Percentiles rank a stretch among this genome's conserved stretches.
These are phyloP conservation scores for Apamea epomidion DNA, from an alignment of 2,888 invertebrate species.

Conservation along the genomic window DNA sequence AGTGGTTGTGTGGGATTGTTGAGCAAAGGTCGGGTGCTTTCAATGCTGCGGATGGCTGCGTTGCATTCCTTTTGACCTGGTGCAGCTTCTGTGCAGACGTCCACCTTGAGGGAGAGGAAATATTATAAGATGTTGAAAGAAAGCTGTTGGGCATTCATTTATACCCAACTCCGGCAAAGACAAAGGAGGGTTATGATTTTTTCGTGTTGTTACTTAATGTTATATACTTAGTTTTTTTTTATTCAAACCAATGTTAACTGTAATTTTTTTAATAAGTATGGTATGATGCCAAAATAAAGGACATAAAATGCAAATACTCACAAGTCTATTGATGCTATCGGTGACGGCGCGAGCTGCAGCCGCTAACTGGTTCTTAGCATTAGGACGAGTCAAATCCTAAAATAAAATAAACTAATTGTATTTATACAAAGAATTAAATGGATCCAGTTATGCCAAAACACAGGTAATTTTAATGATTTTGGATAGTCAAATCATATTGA, in stretches of 20 bases:
- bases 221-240: too few relatives aligned
- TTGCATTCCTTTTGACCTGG: conserved; percentile 99
- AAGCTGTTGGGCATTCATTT: too few relatives aligned
- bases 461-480: too few relatives aligned
- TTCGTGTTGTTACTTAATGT: too few relatives aligned
- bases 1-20: conserved; percentile 97
- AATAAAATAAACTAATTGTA: too few relatives aligned
- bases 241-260: too few relatives aligned
- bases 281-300: background rate
- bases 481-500: too few relatives aligned
- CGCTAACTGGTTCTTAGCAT: conserved; percentile 96
- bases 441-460: too few relatives aligned
- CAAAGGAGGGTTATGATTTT: too few relatives aligned
- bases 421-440: too few relatives aligned
- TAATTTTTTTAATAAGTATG: too few relatives aligned
- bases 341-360: conserved; percentile 97
- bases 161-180: too few relatives aligned
- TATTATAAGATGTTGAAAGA: background rate
- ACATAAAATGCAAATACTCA: conserved; percentile 74
- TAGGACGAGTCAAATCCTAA: conserved; percentile 95
- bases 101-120: conserved; percentile 82
- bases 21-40: conserved; percentile 95
- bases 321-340: conserved; percentile 97
- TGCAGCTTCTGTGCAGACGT: conserved; percentile 96
- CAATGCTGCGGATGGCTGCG: conserved; percentile 97